Base-by-base conservation (phyloP, 2,113 vertebrate genomes). In the Pleuronectes platessa region DNA sequence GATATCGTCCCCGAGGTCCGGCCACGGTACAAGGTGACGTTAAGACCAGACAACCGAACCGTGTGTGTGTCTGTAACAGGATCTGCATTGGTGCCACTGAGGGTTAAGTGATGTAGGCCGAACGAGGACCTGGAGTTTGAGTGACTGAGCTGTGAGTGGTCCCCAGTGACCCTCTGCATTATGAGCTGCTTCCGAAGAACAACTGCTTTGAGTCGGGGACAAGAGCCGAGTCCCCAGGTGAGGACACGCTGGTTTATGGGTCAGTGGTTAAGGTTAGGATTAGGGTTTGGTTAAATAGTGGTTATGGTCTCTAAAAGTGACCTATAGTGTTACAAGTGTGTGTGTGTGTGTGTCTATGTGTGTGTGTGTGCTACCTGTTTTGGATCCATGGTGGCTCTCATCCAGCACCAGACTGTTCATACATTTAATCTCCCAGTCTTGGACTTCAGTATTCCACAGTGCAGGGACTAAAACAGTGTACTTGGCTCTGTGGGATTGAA, bases 351-450 rank as follows among this genome's bases (percentile, higher is more conserved):
- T 27, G 27, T 27, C 0, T 5, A 3, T n/a, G n/a, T n/a, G n/a
- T 27, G 26, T 27, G 26, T 27, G 26, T 27, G 26, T 31, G 1
- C n/a, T 88, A 90, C 88, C 86, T 76, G 53, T 18, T 73, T 62
- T 37, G 2, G 71, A 61, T 49, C 45, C 84, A 10, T 80, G 84
- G 37, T 61, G 60, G 20, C 72, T 61, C 51, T 94, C 92, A 0
- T 95, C 94, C 81, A 93, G 66, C n/a, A 93, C 91, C 80, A 94
- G 67, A 23, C 78, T 82, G 77, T 86, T 93, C 93, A 94, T 92
- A 64, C 92, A 93, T 61, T 88, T 92, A 9, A 94, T 82, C 87
- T 95, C 93, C 92, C 93, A 95, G 69, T 94, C 93, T 40, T 94
- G 92, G 66, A 94, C 83, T 12, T 93, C 93, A 0, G 81, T 94